Conservation (phyloP, 2,888 invertebrate genomes). For the Xylophagus ater region DNA sequence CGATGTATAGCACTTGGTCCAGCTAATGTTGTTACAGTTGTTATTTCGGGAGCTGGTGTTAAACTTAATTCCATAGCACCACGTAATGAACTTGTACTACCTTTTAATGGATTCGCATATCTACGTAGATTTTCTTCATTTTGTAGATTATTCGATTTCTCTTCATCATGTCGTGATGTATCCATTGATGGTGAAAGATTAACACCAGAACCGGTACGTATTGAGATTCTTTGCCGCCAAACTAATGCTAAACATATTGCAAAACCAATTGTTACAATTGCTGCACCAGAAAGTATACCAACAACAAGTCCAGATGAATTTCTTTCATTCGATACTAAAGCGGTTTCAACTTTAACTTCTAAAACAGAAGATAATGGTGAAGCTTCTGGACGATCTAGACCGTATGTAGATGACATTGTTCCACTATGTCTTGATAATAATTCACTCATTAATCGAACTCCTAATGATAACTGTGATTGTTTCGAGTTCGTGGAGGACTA, state of each 20-base stretch:
- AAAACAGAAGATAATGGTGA: constrained; percentile 59
- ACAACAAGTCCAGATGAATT: constrained; percentile 37
- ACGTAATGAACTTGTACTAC: constrained; percentile 43
- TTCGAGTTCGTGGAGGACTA: constrained; percentile 44
- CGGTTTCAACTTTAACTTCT: constrained; percentile 65
- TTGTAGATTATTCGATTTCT: constrained; percentile 83
- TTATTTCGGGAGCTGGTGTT: constrained; percentile 34
- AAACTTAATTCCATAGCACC: constrained; percentile 43
- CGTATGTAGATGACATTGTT: constrained; percentile 25
- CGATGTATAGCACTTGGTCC: constrained; percentile 36
- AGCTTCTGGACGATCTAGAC: constrained; percentile 44
- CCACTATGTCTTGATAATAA: constrained; percentile 45
- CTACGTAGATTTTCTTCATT: constrained; percentile 81
- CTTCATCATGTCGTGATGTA: constrained; percentile 63
- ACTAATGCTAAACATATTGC: constrained; percentile 43
- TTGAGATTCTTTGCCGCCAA: constrained; percentile 45
- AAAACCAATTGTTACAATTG: constrained; percentile 37
- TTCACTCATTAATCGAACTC: constrained; percentile 50
- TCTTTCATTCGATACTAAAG: constrained; percentile 40
- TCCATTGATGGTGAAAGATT: constrained; percentile 46
- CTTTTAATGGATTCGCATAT: constrained; percentile 68
- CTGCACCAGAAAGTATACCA: constrained; percentile 39
- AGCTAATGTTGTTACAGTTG: constrained; percentile 34
- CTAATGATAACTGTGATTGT: constrained; percentile 41
- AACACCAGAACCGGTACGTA: constrained; percentile 43